Evolutionary conservation across 2,797 vertebrate species (phyloP).

Genomic region (Anableps anableps): DNA sequence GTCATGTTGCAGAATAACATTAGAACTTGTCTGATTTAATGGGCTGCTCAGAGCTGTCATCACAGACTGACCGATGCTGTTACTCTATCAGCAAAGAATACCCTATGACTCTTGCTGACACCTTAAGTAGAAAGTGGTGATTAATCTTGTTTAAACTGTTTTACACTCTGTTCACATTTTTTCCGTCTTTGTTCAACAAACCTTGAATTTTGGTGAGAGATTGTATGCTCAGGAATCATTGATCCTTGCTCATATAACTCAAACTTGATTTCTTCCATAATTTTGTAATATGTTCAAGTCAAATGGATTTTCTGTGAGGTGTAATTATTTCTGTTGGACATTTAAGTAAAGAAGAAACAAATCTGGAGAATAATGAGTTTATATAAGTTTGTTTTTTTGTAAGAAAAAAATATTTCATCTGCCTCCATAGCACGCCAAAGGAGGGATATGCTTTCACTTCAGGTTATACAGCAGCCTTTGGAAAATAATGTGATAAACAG

Average conservation of each 20-base stretch:
- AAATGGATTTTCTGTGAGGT: conserved; percentile 18
- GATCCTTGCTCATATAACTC: conserved; percentile 44
- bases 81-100: conserved; percentile 35
- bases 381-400: neutral
- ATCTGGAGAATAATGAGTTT: conserved; percentile 6
- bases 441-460: conserved; percentile 47
- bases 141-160: conserved; percentile 44
- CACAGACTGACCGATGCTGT: conserved; percentile 40
- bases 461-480: conserved; percentile 30
- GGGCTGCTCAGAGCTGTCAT: conserved; percentile 47
- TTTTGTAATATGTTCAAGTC: conserved; percentile 30
- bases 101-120: conserved; percentile 11
- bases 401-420: conserved; percentile 38
- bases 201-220: conserved; percentile 54
- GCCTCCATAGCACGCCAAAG: conserved; percentile 14
- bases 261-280: conserved; percentile 27
- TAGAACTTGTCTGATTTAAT: conserved; percentile 50
- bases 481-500: conserved; percentile 33
- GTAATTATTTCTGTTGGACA: conserved; percentile 35
- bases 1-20: conserved; percentile 56
- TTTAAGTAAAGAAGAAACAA: conserved; percentile 34
- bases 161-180: conserved; percentile 37
- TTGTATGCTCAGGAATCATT: conserved; percentile 74
- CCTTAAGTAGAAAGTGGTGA: conserved; percentile 12
- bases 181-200: conserved; percentile 31